phyloP scores from a whole-genome alignment of 2,113 vertebrate species.

The Plotosus lineatus region DNA sequence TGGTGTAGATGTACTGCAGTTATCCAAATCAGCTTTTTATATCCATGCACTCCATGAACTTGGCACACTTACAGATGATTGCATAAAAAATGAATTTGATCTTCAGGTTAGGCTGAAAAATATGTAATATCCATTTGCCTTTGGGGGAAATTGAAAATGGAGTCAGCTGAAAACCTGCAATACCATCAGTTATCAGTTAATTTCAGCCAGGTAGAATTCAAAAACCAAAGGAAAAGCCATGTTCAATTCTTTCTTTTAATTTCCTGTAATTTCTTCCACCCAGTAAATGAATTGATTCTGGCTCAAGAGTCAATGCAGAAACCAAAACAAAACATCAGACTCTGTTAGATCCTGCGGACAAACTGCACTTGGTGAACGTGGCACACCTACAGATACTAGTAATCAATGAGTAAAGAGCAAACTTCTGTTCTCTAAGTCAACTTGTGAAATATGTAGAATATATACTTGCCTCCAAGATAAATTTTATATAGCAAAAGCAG shows the following conservation, averaged over 20 bases:
- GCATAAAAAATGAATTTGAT: conserved; percentile 29
- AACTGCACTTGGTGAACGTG: background rate
- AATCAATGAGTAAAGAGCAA: background rate
- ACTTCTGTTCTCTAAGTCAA: conserved; percentile 1
- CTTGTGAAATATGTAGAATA: conserved; percentile 25
- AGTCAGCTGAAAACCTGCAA: conserved; percentile 6
- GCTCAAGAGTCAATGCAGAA: background rate
- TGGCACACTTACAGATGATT: conserved; percentile 18
- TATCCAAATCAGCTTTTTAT: conserved; percentile 18
- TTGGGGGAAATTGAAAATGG: background rate
- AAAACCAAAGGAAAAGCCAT: background rate
- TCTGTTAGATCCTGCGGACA: background rate
- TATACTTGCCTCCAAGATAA: conserved; percentile 2
- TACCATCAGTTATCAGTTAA: conserved; percentile 2
- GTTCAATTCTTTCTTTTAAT: background rate
- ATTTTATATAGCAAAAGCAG: background rate
- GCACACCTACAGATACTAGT: background rate
- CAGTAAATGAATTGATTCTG: background rate
- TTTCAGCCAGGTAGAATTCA: conserved; percentile 1
- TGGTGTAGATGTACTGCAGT: background rate
- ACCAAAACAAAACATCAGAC: conserved; percentile 5
- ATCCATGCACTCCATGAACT: background rate
- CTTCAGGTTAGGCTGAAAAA: conserved; percentile 6
- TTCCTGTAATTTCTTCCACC: conserved; percentile 11
- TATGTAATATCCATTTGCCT: conserved; percentile 26